phyloP scores from a whole-genome alignment of 2,888 invertebrate species.

The Euzetes globulus region DNA sequence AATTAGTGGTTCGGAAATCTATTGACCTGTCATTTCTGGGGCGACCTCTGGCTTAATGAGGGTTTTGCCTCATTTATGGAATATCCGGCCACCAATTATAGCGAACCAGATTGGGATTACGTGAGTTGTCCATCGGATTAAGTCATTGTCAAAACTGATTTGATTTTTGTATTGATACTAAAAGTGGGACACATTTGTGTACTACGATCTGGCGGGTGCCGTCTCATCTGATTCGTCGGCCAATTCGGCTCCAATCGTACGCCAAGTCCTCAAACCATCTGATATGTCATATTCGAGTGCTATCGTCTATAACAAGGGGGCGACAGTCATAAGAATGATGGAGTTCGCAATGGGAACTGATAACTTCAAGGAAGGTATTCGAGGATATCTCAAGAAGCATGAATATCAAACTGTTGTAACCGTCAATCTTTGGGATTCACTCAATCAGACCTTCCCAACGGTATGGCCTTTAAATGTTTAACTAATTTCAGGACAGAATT shows the following conservation, averaged over 20 bases:
- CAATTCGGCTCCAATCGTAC: slow-evolving; percentile 30
- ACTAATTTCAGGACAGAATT: not conserved
- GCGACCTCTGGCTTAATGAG: slow-evolving; percentile 79
- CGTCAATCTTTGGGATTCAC: not conserved
- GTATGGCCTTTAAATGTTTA: too few species aligned
- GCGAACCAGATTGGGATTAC: slow-evolving; percentile 51
- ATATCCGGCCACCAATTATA: slow-evolving; percentile 54
- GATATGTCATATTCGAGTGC: not conserved
- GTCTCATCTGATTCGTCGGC: slow-evolving; percentile 29
- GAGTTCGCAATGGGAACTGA: slow-evolving; percentile 8
- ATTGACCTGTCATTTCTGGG: slow-evolving; percentile 69
- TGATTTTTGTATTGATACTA: not conserved
- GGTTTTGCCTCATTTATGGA: slow-evolving; percentile 87
- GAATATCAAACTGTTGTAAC: not conserved
- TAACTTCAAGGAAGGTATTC: slow-evolving; percentile 7
- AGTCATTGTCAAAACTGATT: too few species aligned
- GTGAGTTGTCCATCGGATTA: not conserved
- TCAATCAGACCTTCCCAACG: not conserved
- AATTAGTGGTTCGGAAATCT: slow-evolving; percentile 47
- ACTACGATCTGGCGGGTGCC: not conserved
- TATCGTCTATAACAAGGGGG: slow-evolving; percentile 48
- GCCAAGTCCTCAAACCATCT: not conserved
- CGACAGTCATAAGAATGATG: slow-evolving; percentile 77
- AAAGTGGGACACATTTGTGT: slow-evolving; percentile 21
- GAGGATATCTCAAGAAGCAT: not conserved